Evolutionary conservation across 1,140 invertebrate species (phyloP).

Genomic region (Diorhabda elongata): DNA sequence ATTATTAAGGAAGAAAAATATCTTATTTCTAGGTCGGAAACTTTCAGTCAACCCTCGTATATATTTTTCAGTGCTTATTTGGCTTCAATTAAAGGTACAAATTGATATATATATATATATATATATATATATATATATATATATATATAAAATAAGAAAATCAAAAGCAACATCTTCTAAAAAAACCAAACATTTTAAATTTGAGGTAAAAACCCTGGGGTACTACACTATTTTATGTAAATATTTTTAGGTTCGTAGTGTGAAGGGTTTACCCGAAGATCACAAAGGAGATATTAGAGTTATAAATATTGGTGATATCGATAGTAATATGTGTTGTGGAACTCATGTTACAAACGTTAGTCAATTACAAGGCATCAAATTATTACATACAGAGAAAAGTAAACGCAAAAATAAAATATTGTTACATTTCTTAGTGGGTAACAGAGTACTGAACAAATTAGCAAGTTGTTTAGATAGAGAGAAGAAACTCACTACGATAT

Average conservation of each 20-base stretch:
- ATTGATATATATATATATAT: too few relatives aligned
- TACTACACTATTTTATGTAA: neutral
- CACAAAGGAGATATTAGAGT: conserved; percentile 68
- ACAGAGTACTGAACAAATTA: conserved; percentile 60
- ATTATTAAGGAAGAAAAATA: too few relatives aligned
- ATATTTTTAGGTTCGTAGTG: conserved; percentile 33
- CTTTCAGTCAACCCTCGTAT: too few relatives aligned
- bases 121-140: too few relatives aligned
- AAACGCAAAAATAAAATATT: conserved; percentile 67
- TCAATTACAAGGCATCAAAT: conserved; percentile 75
- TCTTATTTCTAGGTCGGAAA: too few relatives aligned
- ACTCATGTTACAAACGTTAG: conserved; percentile 76
- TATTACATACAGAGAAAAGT: conserved; percentile 65
- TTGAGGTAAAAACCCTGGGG: too few relatives aligned
- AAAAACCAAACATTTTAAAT: too few relatives aligned
- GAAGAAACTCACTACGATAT: conserved; percentile 58
- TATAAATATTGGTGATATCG: conserved; percentile 66
- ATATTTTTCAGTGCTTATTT: too few relatives aligned
- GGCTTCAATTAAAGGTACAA: too few relatives aligned
- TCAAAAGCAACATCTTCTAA: too few relatives aligned
- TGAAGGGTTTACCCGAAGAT: conserved; percentile 71
- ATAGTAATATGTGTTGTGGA: conserved; percentile 81
- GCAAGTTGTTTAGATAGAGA: conserved; percentile 61
- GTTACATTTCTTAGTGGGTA: conserved; percentile 67
- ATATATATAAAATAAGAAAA: too few relatives aligned